Base-by-base conservation (phyloP, 1,140 invertebrate genomes). In the Drosophila nikananu region DNA sequence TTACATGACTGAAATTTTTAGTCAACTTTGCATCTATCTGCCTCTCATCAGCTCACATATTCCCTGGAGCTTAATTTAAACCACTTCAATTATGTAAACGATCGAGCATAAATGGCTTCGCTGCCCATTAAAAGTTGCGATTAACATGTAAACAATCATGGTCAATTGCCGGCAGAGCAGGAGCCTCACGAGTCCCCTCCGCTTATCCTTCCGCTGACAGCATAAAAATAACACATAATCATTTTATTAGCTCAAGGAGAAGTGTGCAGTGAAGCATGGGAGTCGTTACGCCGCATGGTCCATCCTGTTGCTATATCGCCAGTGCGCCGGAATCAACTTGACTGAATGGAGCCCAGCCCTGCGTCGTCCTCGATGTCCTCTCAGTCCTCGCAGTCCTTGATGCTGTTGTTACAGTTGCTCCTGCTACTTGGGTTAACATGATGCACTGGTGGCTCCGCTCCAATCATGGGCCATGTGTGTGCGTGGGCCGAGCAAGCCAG, bases 151-250 rank as follows among this genome's bases (percentile, higher is more conserved):
- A 87, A 81, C 83, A 89, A 87, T 87, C 77, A 72, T 76, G 72
- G 54, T 61, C 72, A 83, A 83, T 87, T 87, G 84, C 82, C 74
- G 79, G 73, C 46, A 19, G n/a, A 42, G 44, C 37, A 17, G 19
- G 12, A 46, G 21, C 21, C 23, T 8, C n/a, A 17, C 35, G 48
- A 77, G 76, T 80, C 76, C 71, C 48, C 27, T 35, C 12, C 41
- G 19, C 37, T 15, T 48, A 25, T 48, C 49, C 49, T 19, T 54
- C 10, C 64, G 44, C 55, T 77, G 76, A 66, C 77, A 86, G 71
- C 83, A 87, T 77, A 87, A 86, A 86, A 86, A 83, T 79, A 87
- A 83, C 84, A 89, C 86, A 89, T 89, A 89, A 89, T 89, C 84
- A 84, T 89, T 89, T 89, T 89, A 89, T 89, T 89, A 90, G 84